These are phyloP conservation scores for Forbesichthys papilliferus DNA, from an alignment of 2,113 vertebrate species.

Conservation along the genomic window DNA sequence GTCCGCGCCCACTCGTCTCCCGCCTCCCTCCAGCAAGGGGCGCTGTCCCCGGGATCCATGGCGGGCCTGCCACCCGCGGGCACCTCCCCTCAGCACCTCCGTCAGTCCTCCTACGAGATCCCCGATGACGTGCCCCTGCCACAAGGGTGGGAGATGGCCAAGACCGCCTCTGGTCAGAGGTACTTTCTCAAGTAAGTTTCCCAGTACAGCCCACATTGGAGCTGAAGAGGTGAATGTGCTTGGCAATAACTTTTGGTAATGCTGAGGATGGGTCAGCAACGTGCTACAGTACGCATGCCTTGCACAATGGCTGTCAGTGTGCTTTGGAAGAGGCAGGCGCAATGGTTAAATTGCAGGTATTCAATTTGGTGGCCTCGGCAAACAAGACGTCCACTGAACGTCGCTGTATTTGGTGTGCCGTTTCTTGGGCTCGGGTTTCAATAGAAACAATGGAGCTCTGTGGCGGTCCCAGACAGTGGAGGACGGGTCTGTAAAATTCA, in stretches of 20 bases:
- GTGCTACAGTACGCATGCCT: constrained; percentile 3
- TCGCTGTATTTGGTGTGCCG: constrained; percentile 79
- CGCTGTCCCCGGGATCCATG: constrained; percentile 83
- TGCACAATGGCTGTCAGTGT: constrained; percentile 38
- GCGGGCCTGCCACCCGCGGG: constrained; percentile 79
- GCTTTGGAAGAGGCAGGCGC: constrained; percentile 50
- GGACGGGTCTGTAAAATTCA: constrained; percentile 87
- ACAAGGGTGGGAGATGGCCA: constrained; percentile 98
- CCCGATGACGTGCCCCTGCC: constrained; percentile 94
- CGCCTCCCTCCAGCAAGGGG: constrained; percentile 90
- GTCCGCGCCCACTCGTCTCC: constrained; percentile 96
- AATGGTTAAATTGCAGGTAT: constrained; percentile 60
- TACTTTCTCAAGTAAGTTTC: constrained; percentile 97
- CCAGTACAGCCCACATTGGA: neutral
- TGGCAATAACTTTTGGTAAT: constrained; percentile 3
- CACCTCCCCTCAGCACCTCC: constrained; percentile 86
- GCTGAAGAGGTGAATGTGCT: neutral
- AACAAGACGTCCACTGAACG: constrained; percentile 61
- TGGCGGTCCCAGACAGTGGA: constrained; percentile 81
- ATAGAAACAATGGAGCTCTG: constrained; percentile 85
- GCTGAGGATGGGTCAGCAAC: constrained; percentile 43
- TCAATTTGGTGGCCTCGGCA: constrained; percentile 60
- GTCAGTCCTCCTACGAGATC: constrained; percentile 98
- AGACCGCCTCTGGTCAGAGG: constrained; percentile 95
- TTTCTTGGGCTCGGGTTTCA: constrained; percentile 90